A percentile compares a stretch with the other conserved stretches of the same genome.
phyloP scores from a whole-genome alignment of 2,797 vertebrate genomes.

The Spatula clypeata region DNA sequence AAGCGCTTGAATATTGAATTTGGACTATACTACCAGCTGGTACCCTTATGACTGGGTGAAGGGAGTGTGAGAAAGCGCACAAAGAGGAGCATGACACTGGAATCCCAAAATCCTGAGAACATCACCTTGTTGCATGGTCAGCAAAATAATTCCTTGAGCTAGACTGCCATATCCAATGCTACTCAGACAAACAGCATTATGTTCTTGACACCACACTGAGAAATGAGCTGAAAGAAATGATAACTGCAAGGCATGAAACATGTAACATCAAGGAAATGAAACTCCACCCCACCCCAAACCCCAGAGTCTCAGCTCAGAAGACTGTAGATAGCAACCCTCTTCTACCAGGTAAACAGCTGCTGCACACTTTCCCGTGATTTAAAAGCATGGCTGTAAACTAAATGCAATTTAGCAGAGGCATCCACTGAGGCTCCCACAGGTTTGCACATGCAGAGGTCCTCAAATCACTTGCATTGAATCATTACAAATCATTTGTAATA shows the following conservation, averaged over 20 bases:
- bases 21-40: not conserved
- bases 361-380: not conserved
- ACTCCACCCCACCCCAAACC: not conserved
- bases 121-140: not conserved
- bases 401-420: not conserved
- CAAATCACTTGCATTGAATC: not conserved
- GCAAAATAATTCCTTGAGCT: not conserved
- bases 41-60: not conserved
- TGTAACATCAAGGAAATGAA: not conserved
- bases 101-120: not conserved
- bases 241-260: not conserved
- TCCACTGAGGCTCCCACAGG: not conserved
- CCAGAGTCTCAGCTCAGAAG: not conserved
- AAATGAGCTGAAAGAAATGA: not conserved
- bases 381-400: constrained; percentile 21
- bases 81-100: not conserved
- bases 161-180: not conserved
- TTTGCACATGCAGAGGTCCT: not conserved
- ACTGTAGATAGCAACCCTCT: not conserved
- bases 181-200: not conserved
- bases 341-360: constrained; percentile 25
- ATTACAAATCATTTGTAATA: not conserved
- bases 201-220: not conserved
- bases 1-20: not conserved
- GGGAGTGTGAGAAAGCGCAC: not conserved